Percentiles rank a stretch among this genome's conserved stretches.
Evolutionary conservation across 1,140 invertebrate genomes (phyloP).

Genomic region (Plodia interpunctella): DNA sequence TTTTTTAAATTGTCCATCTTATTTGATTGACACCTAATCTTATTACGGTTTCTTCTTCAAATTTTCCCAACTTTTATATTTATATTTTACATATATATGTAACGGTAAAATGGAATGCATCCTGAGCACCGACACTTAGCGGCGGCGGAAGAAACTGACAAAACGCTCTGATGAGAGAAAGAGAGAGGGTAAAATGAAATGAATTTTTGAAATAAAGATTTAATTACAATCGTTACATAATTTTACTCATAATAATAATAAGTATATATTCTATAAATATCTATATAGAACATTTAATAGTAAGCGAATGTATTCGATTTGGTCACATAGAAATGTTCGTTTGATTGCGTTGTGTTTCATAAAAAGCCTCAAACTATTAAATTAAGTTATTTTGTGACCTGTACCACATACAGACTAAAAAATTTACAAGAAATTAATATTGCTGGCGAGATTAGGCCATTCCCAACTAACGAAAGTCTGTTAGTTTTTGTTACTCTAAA

Average conservation of each 20-base stretch:
- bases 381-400: slow-evolving; percentile 24
- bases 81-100: no score
- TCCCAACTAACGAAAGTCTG: background rate
- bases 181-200: slow-evolving; percentile 43
- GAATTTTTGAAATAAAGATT: slow-evolving; percentile 69
- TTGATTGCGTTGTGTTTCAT: slow-evolving; percentile 27
- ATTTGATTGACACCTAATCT: no score
- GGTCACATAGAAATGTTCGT: slow-evolving; percentile 58
- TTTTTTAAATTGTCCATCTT: no score
- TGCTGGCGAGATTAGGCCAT: background rate
- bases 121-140: no score
- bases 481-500: background rate
- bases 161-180: background rate
- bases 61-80: no score
- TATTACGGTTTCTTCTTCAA: no score
- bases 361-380: slow-evolving; percentile 38
- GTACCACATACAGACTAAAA: slow-evolving; percentile 10
- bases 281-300: slow-evolving; percentile 74
- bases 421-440: slow-evolving; percentile 12
- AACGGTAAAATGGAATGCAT: no score
- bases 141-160: no score
- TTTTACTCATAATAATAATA: slow-evolving; percentile 71
- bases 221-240: slow-evolving; percentile 76
- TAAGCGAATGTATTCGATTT: slow-evolving; percentile 75
- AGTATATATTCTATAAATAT: slow-evolving; percentile 74